These are phyloP conservation scores for Apolygus lucorum DNA, from an alignment of 1,140 invertebrate genomes.

Conservation along the genomic window DNA sequence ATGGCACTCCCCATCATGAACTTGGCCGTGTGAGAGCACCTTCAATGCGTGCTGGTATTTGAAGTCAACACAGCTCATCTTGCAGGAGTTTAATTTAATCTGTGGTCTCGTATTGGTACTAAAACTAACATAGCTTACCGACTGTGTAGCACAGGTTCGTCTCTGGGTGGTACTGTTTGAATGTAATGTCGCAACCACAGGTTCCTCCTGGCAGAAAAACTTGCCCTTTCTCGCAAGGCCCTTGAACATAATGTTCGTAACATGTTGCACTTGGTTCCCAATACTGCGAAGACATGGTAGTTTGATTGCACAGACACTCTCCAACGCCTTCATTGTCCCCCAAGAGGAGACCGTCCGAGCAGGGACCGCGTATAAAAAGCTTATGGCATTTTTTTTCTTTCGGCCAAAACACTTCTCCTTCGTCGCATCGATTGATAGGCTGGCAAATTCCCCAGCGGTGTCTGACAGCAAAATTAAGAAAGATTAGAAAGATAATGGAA, in stretches of 20 bases:
- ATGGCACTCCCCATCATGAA: no score
- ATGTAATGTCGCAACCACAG: conserved; percentile 57
- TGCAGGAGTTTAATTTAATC: no score
- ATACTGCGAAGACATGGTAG: conserved; percentile 28
- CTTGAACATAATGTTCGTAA: conserved; percentile 65
- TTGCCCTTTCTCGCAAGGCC: conserved; percentile 63
- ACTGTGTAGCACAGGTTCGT: conserved; percentile 63
- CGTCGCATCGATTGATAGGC: conserved; percentile 48
- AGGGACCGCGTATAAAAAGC: conserved; percentile 58
- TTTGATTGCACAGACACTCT: conserved; percentile 31
- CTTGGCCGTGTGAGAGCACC: no score
- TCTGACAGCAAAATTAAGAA: conserved; percentile 3
- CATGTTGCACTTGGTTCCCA: conserved; percentile 43
- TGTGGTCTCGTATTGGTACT: no score
- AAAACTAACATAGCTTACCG: no score
- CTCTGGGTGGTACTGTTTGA: conserved; percentile 60
- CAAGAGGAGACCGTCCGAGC: conserved; percentile 59
- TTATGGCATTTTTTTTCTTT: conserved; percentile 60
- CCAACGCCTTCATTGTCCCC: conserved; percentile 24
- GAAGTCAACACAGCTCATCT: no score
- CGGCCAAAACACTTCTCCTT: conserved; percentile 60
- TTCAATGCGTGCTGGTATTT: no score
- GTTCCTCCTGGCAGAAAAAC: conserved; percentile 60
- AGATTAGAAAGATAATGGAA: conserved; percentile 12
- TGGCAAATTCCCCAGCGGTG: conserved; percentile 59